Evolutionary conservation across 2,113 vertebrate genomes (phyloP), one percentile per base, ranked within the genome.

Genomic region (Sclerurus mexicanus): DNA sequence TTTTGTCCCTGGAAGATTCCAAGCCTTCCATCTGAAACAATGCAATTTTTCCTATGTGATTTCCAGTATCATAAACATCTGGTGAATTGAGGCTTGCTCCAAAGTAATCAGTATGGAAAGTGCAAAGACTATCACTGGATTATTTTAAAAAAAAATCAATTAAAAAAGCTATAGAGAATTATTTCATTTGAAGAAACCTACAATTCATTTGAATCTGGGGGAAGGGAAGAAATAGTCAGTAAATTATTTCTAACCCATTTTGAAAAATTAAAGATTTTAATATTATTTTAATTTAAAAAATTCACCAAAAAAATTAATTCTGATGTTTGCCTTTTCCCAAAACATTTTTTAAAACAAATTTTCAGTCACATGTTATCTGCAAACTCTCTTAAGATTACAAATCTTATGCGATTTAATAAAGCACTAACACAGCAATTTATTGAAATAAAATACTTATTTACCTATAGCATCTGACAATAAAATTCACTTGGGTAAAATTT

Each of bases 391-490:
- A 55, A 69, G 52, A 67, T 72, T 66, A 69, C 67, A 93, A 93
- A 46, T 71, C 27, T 76, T 69, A 27, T 21, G 18, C 35, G 20
- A 73, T 80, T 93, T 69, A 83, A 77, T 87, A 79, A 85, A 76
- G 30, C 31, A 85, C 14, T 83, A 91, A 68, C 80, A 74, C 21
- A 79, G 50, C 62, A 89, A 77, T 63, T 60, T 63, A 55, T 68
- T 79, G 78, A 94, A 95, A 91, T 87, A 77, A 89, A 93, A 83
- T 67, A 21, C 44, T 80, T 96, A 86, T 95, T 92, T 95, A 91
- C 92, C 63, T 94, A 33, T 77, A 74, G 39, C 17, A 25, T 71
- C 75, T 93, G 90, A 93, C 33, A 93, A 79, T 39, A 85, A 59
- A 90, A 91, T 82, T 79, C 87, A 77, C 87, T 84, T 74, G 49